These are phyloP conservation scores for Drosophila persimilis DNA, from an alignment of 1,140 invertebrate species.

Conservation along the genomic window DNA sequence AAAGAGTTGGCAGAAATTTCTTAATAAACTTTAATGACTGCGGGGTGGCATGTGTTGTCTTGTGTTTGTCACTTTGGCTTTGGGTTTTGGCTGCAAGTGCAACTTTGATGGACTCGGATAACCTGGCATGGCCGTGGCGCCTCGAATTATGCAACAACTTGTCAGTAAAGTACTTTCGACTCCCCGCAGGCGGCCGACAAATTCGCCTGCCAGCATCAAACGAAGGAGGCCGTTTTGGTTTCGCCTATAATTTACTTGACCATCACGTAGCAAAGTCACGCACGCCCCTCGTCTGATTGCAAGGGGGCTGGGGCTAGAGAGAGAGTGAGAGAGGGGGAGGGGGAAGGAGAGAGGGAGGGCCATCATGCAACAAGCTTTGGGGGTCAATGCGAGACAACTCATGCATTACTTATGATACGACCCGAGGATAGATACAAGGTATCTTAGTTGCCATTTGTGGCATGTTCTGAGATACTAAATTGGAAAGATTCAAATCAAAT, in stretches of 20 bases:
- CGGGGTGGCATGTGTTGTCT: slow-evolving; percentile 51
- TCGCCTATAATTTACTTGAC: slow-evolving; percentile 74
- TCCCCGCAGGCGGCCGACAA: slow-evolving; percentile 18
- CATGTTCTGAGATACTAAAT: slow-evolving; percentile 47
- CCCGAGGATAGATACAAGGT: slow-evolving; percentile 32
- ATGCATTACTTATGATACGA: slow-evolving; percentile 76
- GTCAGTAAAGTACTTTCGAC: slow-evolving; percentile 23
- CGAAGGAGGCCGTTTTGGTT: slow-evolving; percentile 48
- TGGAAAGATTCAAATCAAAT: slow-evolving; percentile 45
- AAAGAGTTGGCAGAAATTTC: slow-evolving; percentile 65
- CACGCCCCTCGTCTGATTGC: slow-evolving; percentile 32
- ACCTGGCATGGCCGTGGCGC: slow-evolving; percentile 29
- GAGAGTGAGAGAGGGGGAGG: not conserved
- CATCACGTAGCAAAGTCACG: slow-evolving; percentile 70
- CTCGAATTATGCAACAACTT: slow-evolving; percentile 57
- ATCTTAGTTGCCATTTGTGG: slow-evolving; percentile 43
- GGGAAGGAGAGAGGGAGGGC: not conserved
- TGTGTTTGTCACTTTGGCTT: slow-evolving; percentile 37
- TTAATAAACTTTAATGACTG: slow-evolving; percentile 81
- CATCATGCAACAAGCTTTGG: slow-evolving; percentile 51
- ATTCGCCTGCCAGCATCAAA: slow-evolving; percentile 16
- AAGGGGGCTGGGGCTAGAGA: not conserved
- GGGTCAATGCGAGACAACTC: slow-evolving; percentile 51
- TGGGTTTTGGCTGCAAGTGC: slow-evolving; percentile 36
- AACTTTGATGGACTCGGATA: slow-evolving; percentile 71